phyloP scores from a whole-genome alignment of 1,140 invertebrate species.

The Zaprionus gabonicus region DNA sequence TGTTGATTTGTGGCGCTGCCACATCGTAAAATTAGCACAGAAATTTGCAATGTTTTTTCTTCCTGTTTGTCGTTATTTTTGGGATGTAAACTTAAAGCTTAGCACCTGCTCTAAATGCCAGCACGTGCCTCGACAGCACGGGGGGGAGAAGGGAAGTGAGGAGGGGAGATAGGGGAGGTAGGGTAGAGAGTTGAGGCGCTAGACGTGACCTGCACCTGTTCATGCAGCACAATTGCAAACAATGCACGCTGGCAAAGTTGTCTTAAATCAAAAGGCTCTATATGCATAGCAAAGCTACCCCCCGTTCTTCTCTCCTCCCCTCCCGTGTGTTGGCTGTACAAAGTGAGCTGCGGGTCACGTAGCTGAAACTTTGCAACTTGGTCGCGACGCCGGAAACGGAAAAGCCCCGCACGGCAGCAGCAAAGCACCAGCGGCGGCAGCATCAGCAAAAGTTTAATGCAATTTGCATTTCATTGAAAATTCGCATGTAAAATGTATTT shows the following conservation, averaged over 20 bases:
- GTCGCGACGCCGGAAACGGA: slow-evolving; percentile 68
- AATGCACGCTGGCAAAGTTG: slow-evolving; percentile 45
- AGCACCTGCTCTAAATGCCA: slow-evolving; percentile 9
- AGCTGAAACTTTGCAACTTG: slow-evolving; percentile 60
- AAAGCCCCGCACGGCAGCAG: slow-evolving; percentile 31
- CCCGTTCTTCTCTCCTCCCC: neutral
- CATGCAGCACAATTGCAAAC: slow-evolving; percentile 47
- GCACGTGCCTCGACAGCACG: neutral
- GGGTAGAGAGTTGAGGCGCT: slow-evolving; percentile 37
- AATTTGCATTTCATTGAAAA: slow-evolving; percentile 75
- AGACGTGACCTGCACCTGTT: slow-evolving; percentile 61
- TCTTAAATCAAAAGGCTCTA: slow-evolving; percentile 63
- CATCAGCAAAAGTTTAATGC: slow-evolving; percentile 58
- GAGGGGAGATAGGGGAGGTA: neutral
- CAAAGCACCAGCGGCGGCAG: slow-evolving; percentile 12
- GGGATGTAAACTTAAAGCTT: slow-evolving; percentile 6
- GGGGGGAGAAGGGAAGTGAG: neutral
- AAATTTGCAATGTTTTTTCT: slow-evolving; percentile 57
- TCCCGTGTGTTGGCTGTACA: neutral
- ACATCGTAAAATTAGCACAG: no score
- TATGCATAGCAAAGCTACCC: slow-evolving; percentile 1
- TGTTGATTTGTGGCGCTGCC: slow-evolving; percentile 38
- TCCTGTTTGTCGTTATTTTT: slow-evolving; percentile 17
- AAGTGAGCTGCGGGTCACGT: slow-evolving; percentile 52
- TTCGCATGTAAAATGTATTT: slow-evolving; percentile 58